These are phyloP conservation scores for Mantis religiosa DNA, from an alignment of 2,888 invertebrate species.

Conservation along the genomic window DNA sequence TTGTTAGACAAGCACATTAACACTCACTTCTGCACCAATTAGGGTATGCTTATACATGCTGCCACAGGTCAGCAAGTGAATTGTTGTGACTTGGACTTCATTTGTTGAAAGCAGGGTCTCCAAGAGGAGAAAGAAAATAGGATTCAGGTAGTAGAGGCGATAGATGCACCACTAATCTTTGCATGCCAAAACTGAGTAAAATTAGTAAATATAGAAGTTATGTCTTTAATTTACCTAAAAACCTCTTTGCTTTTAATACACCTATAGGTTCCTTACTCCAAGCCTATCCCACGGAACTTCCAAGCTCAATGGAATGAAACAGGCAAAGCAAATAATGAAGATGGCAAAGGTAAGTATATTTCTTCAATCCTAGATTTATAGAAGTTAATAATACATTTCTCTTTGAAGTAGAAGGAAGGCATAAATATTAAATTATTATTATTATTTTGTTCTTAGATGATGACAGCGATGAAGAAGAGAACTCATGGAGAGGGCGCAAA, in stretches of 20 bases:
- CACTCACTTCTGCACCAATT: too few relatives aligned
- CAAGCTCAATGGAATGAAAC: conserved; percentile 95
- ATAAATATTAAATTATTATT: not conserved
- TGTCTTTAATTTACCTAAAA: not conserved
- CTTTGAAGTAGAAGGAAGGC: not conserved
- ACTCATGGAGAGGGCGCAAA: conserved; percentile 44
- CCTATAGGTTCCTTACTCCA: conserved; percentile 77
- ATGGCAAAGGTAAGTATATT: conserved; percentile 34
- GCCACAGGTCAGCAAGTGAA: too few relatives aligned
- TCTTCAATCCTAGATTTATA: not conserved
- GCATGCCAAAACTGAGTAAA: too few relatives aligned
- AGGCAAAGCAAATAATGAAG: conserved; percentile 48
- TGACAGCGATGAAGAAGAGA: conserved; percentile 42
- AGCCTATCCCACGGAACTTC: conserved; percentile 93
- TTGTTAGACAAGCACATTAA: too few relatives aligned
- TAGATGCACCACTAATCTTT: too few relatives aligned
- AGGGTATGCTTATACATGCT: too few relatives aligned
- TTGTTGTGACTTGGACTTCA: too few relatives aligned
- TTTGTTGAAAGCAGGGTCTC: too few relatives aligned
- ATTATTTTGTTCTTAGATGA: not conserved
- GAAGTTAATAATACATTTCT: not conserved
- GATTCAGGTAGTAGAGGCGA: too few relatives aligned
- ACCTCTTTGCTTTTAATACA: not conserved
- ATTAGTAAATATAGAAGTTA: not conserved
- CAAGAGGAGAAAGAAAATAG: too few relatives aligned